Evolutionary conservation across 2,888 invertebrate genomes (phyloP), one percentile per base, ranked within the genome.

Genomic region (Nomada ferruginata): DNA sequence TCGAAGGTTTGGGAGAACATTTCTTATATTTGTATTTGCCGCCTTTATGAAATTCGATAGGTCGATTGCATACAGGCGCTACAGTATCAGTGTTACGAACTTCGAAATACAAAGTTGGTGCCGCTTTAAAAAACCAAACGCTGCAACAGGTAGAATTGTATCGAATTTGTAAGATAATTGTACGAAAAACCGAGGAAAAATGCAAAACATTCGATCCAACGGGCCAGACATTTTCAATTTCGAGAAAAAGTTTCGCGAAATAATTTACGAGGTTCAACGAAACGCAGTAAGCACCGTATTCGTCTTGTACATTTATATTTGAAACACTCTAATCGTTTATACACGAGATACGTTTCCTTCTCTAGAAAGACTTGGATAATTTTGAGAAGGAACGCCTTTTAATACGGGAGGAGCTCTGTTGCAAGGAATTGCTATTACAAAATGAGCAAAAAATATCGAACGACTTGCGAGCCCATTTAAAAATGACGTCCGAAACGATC

Each of bases 261-360:
- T 89, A 66, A 70, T 92, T 10, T 86, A 89, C 69, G 91, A 93
- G 55, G 57, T 92, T 26, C 87, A 90, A 57, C 90, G 87, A 81
- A 91, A 91, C 76, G 84, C 87, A 42, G 92, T 92, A 79, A 74
- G 83, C 79, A 55, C 15, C 4, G n/a, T 18, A 20, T 36, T 50
- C 7, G 29, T 63, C 13, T 36, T 47, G 0, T 47, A 36, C 29
- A 44, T 29, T 36, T 57, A 59, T 3, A n/a, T 60, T 10, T 44
- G 13, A 1, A 53, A 20, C 7, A 36, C n/a, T 69, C 2, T 59
- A 44, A 36, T 1, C 13, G 9, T n/a, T 55, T 11, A 57, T 15
- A 55, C 18, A 11, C 53, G 18, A 44, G 18, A 23, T 3, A 52
- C 20, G 42, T 26, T 26, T 18, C n/a, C 47, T 23, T 1, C 68